Evolutionary conservation across 2,113 vertebrate species (phyloP), one percentile per base, ranked within the genome.

Genomic region (Microtus richardsoni): DNA sequence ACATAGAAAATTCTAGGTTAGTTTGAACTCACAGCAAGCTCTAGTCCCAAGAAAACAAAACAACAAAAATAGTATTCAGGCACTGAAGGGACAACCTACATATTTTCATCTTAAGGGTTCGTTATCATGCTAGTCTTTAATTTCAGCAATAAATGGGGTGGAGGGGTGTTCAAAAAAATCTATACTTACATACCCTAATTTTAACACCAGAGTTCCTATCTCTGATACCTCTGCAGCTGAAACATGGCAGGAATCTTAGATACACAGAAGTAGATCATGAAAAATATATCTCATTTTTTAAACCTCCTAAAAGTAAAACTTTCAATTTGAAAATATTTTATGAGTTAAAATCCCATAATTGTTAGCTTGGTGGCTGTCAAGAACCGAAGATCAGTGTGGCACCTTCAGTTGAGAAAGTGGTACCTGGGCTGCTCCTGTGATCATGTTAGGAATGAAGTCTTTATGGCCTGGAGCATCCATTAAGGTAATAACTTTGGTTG

Each of bases 401-500:
- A 54, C 0, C 74, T 22, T 71, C 0, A 52, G 24, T 75, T 97
- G 94, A 88, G 88, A 8, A 33, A 95, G 78, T 88, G 47, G 84
- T 99, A 99, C 99, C 99, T 99, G 99, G 54, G 99, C 99, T 88
- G 99, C 99, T 98, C 99, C 99, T 71, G 99, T 99, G 97, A 99
- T 99, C 99, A 99, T 99, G 98, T 99, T 99, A 97, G 99, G 99
- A 98, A 99, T 99, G 98, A 99, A 99, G 98, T 99, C 99, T 98
- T 99, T 99, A 99, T 99, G 99, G 96, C 99, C 99, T 4, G 99
- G 99, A 28, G 99, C 99, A 95, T 99, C 99, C 99, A 99, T 99
- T 89, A 99, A 97, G 8, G 99, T 99, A 97, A 99, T 99, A 91
- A 99, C 98, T 98, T 99, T 99, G 80, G 99, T 99, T 75, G 98